Evolutionary conservation across 2,888 invertebrate species (phyloP), one percentile per base, ranked within the genome.

Genomic region (Thecocarcelia acutangulata): DNA sequence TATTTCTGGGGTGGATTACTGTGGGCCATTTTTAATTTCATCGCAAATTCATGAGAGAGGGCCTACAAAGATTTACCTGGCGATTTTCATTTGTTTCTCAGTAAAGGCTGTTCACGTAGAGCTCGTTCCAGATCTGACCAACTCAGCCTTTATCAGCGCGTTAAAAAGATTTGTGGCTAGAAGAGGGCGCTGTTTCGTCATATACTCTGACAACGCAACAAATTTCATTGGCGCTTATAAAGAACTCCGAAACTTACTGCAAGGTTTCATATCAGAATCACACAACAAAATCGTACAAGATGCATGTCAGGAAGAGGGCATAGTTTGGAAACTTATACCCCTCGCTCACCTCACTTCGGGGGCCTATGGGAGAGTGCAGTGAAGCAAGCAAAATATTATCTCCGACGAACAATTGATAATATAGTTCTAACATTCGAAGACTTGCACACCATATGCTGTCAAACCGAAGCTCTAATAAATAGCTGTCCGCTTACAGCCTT

Each of bases 401-500:
- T 80, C 15, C 68, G 63, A 12, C 54, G 80, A 3, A 13, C 66
- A 3, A 33, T 80, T 69, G 78, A 78, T 11, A 75, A 33, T 13
- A 48, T 61, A 1, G 21, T 72, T 12, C 33, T 84, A 11, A 64
- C 61, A 3, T 56, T 58, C 19, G 74, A 82, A 15, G 80, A 83
- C 37, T 15, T 83, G 13, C 70, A 83, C 3, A 82, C 84, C 5
- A 46, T 74, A 3, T 66, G 56, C 33, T 80, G 79, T 9, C 74
- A 80, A 80, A 50, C 63, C 37, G 85, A 88, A 56, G 86, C 86
- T 3, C 82, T 86, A n/a, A 64, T 88, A n/a, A n/a, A n/a, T 2
- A 87, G 85, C 46, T 77, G 87, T n/a, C 87, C 87, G 6, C 17
- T 89, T 0, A 85, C 82, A 48, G 84, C 84, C 13, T 68, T 85